A percentile compares a stretch with the other conserved stretches of the same genome.
Conservation (phyloP, 2,113 vertebrate genomes). For the Gavia stellata region DNA sequence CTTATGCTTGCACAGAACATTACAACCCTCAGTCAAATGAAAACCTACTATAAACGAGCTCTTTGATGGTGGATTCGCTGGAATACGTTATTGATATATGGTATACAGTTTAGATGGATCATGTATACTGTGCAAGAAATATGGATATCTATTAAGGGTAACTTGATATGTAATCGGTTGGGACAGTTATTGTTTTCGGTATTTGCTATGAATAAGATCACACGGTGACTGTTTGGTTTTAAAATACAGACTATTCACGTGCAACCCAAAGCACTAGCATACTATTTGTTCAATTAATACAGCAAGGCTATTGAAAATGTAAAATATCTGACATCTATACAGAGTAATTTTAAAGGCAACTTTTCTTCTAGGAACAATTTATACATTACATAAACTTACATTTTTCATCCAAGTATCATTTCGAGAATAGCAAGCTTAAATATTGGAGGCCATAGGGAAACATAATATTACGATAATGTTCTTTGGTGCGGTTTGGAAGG, state of each 20-base stretch:
- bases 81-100: constrained; percentile 65
- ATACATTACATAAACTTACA: constrained; percentile 69
- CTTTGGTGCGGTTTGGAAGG: constrained; percentile 95
- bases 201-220: constrained; percentile 49
- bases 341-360: constrained; percentile 58
- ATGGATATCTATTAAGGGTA: constrained; percentile 50
- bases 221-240: constrained; percentile 24
- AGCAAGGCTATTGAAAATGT: constrained; percentile 51
- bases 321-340: constrained; percentile 57
- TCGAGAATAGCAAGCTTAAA: constrained; percentile 82
- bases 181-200: constrained; percentile 61
- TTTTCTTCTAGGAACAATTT: constrained; percentile 69
- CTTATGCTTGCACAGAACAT: constrained; percentile 42
- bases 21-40: constrained; percentile 48
- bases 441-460: constrained; percentile 87
- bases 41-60: constrained; percentile 50
- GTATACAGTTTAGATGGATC: constrained; percentile 35
- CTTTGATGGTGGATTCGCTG: constrained; percentile 64
- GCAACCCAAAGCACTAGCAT: background rate
- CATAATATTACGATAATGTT: constrained; percentile 92
- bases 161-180: constrained; percentile 48
- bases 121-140: constrained; percentile 53
- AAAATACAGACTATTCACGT: background rate
- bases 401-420: constrained; percentile 90
- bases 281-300: constrained; percentile 60